Evolutionary conservation across 2,113 vertebrate genomes (phyloP).

Genomic region (Scortum barcoo): DNA sequence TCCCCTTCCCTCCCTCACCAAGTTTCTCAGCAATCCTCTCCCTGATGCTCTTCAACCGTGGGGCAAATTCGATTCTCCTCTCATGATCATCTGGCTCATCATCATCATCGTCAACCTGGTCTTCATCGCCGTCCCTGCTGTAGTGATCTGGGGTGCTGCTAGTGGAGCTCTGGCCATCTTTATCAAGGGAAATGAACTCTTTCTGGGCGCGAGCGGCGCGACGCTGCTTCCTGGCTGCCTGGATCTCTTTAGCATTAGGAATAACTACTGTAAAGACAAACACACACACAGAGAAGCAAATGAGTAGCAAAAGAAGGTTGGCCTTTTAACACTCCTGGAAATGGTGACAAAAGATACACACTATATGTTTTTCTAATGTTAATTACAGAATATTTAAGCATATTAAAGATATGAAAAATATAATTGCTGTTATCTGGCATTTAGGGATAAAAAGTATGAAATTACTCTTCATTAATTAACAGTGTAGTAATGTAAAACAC

Average conservation of each 20-base stretch:
- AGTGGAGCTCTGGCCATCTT: conserved; percentile 50
- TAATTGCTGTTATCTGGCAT: background rate
- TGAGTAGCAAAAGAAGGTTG: background rate
- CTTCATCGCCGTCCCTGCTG: conserved; percentile 68
- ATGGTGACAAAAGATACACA: too few relatives aligned
- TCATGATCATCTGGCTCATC: conserved; percentile 88
- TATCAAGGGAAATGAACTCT: conserved; percentile 88
- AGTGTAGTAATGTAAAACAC: background rate
- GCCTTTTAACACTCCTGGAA: too few relatives aligned
- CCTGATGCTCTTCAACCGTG: conserved; percentile 85
- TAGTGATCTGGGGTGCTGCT: conserved; percentile 65
- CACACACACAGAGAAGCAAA: background rate
- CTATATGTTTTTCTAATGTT: too few relatives aligned
- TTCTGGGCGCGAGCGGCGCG: conserved; percentile 78
- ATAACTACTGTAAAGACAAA: conserved; percentile 78
- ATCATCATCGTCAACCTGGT: conserved; percentile 73
- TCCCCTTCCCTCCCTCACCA: conserved; percentile 77
- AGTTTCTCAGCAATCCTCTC: conserved; percentile 90
- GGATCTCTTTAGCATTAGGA: conserved; percentile 81
- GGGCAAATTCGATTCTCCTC: conserved; percentile 87
- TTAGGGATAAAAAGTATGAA: background rate
- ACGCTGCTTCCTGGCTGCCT: conserved; percentile 85
- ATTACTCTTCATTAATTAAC: background rate
- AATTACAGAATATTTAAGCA: too few relatives aligned
- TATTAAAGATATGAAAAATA: background rate